A percentile compares a stretch with the other conserved stretches of the same genome.
These are phyloP conservation scores for Tangara arthus DNA, from an alignment of 2,797 vertebrate genomes.

Conservation along the genomic window DNA sequence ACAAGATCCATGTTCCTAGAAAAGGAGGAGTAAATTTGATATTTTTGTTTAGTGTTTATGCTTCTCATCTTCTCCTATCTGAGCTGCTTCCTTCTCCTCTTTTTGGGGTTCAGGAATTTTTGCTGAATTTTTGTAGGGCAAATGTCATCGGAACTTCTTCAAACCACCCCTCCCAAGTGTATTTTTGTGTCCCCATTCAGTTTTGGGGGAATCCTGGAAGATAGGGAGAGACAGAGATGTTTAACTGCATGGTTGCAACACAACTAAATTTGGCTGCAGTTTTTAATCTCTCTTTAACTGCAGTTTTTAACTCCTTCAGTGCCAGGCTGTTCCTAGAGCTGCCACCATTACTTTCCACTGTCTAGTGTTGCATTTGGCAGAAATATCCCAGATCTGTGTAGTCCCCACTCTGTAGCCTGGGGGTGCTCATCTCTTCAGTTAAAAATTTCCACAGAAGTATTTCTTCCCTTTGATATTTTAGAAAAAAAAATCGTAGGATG, in stretches of 20 bases:
- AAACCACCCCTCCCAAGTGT: background rate
- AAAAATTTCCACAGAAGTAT: background rate
- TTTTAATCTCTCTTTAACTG: background rate
- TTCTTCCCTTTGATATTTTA: background rate
- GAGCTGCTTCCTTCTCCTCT: background rate
- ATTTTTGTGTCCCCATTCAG: background rate
- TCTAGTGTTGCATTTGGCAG: background rate
- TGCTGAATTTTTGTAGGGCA: background rate
- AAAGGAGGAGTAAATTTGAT: background rate
- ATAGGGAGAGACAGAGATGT: rapidly evolving
- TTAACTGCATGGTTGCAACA: rapidly evolving
- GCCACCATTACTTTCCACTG: background rate
- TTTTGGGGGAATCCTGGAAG: background rate
- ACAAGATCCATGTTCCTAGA: background rate
- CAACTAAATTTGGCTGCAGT: background rate
- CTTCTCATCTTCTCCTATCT: background rate
- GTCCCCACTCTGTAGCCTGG: background rate
- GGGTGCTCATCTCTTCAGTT: background rate
- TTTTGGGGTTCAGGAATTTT: background rate
- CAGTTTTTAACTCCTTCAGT: background rate
- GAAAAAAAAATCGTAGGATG: background rate
- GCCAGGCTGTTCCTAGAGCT: background rate
- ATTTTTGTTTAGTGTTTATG: background rate
- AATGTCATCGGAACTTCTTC: background rate
- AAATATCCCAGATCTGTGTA: background rate